Conservation (phyloP, 2,888 invertebrate species). For the Physocephala rufipes region DNA sequence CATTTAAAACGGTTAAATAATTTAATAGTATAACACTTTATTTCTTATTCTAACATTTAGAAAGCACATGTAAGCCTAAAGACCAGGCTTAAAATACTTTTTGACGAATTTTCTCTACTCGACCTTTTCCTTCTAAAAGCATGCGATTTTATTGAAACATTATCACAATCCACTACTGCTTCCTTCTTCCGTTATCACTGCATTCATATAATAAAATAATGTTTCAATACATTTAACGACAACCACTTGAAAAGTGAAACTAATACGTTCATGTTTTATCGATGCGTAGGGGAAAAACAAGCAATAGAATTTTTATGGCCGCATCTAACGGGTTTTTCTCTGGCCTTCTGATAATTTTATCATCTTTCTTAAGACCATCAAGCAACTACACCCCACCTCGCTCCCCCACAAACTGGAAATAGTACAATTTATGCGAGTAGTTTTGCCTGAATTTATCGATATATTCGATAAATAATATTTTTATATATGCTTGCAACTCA, state of each 20-base stretch:
- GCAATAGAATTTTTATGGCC: conserved; percentile 36
- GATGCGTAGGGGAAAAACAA: not conserved
- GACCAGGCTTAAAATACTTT: too few relatives aligned
- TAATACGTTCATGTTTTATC: conserved; percentile 21
- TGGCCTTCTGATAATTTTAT: conserved; percentile 15
- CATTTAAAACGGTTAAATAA: too few relatives aligned
- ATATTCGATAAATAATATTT: conserved; percentile 37
- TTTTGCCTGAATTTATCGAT: not conserved
- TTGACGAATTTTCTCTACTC: too few relatives aligned
- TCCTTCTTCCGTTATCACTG: too few relatives aligned
- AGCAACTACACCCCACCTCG: not conserved
- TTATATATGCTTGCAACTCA: conserved; percentile 24
- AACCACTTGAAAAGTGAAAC: conserved; percentile 24
- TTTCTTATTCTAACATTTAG: too few relatives aligned
- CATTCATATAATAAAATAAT: not conserved
- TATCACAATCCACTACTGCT: too few relatives aligned
- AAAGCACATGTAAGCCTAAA: too few relatives aligned
- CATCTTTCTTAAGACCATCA: not conserved
- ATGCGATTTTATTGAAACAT: too few relatives aligned
- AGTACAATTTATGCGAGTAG: not conserved
- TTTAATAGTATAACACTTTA: too few relatives aligned
- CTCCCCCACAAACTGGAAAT: not conserved
- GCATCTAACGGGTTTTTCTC: not conserved
- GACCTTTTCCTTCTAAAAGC: too few relatives aligned
- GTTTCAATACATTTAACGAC: conserved; percentile 14